Evolutionary conservation across 64 coral and sea anemone genomes (phyloP).

Genomic region (Cladopsammia gracilis): DNA sequence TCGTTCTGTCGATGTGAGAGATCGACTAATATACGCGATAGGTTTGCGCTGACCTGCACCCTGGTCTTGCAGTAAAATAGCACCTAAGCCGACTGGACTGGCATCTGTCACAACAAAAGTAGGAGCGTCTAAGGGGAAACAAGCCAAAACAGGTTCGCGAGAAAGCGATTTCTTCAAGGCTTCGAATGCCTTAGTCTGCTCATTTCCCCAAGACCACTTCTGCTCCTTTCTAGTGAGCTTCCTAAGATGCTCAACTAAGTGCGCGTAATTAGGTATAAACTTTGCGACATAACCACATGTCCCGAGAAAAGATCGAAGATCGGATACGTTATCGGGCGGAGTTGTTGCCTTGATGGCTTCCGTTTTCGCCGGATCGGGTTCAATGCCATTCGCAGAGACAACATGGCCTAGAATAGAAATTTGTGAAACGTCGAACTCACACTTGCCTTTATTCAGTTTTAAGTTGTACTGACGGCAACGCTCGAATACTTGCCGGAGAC

Average conservation of each 20-base stretch:
- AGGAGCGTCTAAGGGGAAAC: neutral
- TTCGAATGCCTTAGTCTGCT: constrained; percentile 35
- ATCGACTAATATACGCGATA: constrained; percentile 33
- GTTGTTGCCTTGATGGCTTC: constrained; percentile 11
- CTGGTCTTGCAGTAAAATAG: constrained; percentile 27
- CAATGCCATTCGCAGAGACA: neutral
- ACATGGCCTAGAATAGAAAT: constrained; percentile 24
- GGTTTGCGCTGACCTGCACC: neutral
- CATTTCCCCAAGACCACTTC: constrained; percentile 8
- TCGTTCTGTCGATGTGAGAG: neutral
- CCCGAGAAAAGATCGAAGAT: constrained; percentile 47
- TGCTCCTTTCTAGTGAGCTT: constrained; percentile 15
- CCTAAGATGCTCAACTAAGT: constrained; percentile 22
- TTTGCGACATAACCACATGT: constrained; percentile 32
- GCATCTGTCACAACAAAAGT: constrained; percentile 36
- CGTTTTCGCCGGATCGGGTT: constrained; percentile 9
- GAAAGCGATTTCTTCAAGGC: constrained; percentile 9
- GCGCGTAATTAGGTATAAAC: constrained; percentile 27
- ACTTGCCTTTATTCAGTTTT: constrained; percentile 12
- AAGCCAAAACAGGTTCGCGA: constrained; percentile 22
- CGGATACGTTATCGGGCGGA: neutral
- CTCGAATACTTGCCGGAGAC: neutral
- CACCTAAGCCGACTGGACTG: neutral
- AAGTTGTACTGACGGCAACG: neutral
- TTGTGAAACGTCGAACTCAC: neutral